Base-by-base conservation (phyloP, 2,888 invertebrate genomes). In the Papilio protenor region DNA sequence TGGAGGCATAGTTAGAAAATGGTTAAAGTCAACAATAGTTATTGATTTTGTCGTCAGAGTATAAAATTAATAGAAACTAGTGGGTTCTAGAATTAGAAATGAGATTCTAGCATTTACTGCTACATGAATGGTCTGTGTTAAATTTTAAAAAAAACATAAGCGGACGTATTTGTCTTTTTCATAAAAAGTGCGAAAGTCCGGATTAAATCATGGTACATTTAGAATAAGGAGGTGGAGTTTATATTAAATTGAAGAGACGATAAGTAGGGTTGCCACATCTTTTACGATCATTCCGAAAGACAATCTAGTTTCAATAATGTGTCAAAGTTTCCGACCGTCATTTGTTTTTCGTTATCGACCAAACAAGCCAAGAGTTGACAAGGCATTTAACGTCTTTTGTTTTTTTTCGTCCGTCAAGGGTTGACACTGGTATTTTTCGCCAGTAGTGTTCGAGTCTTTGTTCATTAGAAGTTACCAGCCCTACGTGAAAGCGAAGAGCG, bases 201-300 rank as follows among this genome's bases (percentile, higher is more conserved):
- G n/a, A 55, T 55, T 72, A 64, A 72, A 55, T 72, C 21, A 40
- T 6, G 59, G 59, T 23, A 76, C 18, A 47, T 52, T 71, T 21
- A 14, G 33, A 64, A 52, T 45, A 64, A 23, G 40, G 18, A 21
- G 73, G 23, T 77, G 33, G 64, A 72, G 52, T 52, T 70, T 71
- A 23, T 61, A 74, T 74, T 59, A 70, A 74, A 77, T 40, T 74
- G 45, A 55, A 47, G 52, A 75, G 64, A 75, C 71, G 75, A 47
- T 27, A 33, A 75, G 2, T 23, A 59, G 57, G 23, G 57, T 4
- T 59, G 23, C 5, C 57, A 59, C 11, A 2, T 52, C 18, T 52
- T n/a, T 0, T 18, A 52, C 2, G 11, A 23, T 52, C 16, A 52
- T 18, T 18, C 16, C 4, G 18, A 52, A 6, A 40, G 40, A 40